These are phyloP conservation scores for Butorides virescens DNA, from an alignment of 2,113 vertebrate genomes.

Conservation along the genomic window DNA sequence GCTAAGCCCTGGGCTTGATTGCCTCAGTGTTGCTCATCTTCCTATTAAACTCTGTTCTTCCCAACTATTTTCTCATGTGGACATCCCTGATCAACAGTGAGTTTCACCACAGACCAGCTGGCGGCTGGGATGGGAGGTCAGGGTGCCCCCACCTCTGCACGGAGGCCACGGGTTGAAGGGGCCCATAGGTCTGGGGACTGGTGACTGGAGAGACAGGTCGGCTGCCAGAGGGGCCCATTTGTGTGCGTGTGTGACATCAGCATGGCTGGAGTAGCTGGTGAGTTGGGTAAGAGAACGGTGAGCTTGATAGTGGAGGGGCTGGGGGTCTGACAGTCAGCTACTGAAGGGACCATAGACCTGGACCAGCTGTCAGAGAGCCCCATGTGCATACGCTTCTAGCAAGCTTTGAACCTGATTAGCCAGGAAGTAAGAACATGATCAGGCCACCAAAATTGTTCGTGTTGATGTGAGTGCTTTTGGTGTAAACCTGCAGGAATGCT, in stretches of 20 bases:
- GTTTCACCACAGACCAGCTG: not conserved
- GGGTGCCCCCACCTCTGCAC: not conserved
- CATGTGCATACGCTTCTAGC: rapidly evolving
- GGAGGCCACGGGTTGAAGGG: rapidly evolving
- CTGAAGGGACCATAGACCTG: not conserved
- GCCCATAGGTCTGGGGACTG: not conserved
- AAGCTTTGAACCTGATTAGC: not conserved
- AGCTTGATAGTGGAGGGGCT: not conserved
- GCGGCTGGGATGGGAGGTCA: not conserved
- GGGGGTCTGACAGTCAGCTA: not conserved
- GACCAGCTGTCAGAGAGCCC: not conserved
- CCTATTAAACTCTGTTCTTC: not conserved
- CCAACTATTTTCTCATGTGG: not conserved
- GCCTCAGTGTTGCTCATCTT: not conserved
- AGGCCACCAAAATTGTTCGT: not conserved
- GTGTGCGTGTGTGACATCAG: not conserved
- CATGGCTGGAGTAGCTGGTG: not conserved
- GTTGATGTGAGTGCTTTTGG: not conserved
- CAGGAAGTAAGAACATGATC: not conserved
- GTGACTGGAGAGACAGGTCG: not conserved
- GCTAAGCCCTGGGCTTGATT: not conserved
- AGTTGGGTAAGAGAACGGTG: not conserved
- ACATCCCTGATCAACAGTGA: not conserved
- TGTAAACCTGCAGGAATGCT: not conserved
- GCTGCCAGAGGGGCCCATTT: not conserved